Base-by-base conservation (phyloP, 2,113 vertebrate genomes). In the Xiphophorus couchianus region DNA sequence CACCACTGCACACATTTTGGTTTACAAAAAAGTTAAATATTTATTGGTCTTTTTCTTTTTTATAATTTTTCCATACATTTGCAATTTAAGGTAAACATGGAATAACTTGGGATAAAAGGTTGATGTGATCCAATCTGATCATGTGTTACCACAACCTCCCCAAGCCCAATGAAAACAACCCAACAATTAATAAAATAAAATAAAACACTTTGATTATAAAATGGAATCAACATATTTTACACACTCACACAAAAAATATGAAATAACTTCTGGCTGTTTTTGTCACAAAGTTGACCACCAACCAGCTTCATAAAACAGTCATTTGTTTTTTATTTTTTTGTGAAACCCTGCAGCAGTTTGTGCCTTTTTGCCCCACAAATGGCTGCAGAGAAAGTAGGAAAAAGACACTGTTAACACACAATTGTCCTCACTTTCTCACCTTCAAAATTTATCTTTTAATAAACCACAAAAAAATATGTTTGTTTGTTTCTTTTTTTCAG, bases 1-100 rank as follows among this genome's bases (percentile, higher is more conserved):
- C 19, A 77, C 74, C 77, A 74, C 33, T 60, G 13, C 62, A 89
- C 76, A 85, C 77, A 81, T 25, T 7, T 4, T 84, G 27, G 76
- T 75, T 88, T 86, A 80, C 86, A 86, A 93, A 93, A 91, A 91
- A 93, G 90, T 93, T 91, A 92, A 91, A 94, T 94, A 94, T 95
- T 95, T 95, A 95, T 95, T 95, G 79, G 44, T 90, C 83, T 81
- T 87, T 66, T 71, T 77, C 64, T 84, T 82, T 70, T 71, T 78
- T 78, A 66, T 73, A 30, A 54, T 37, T 91, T 90, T 90, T 91
- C 86, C 87, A 93, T 94, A 95, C 93, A 95, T 90, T 91, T 93
- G 88, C 89, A 94, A 83, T 82, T 91, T 89, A 90, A 87, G 88
- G 84, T 93, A 90, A 90, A 93, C 87, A 93, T 83, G 86, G 86